Percentiles rank a stretch among this genome's conserved stretches.
These are phyloP conservation scores for Caerostris darwini DNA, from an alignment of 1,140 invertebrate genomes.

Conservation along the genomic window DNA sequence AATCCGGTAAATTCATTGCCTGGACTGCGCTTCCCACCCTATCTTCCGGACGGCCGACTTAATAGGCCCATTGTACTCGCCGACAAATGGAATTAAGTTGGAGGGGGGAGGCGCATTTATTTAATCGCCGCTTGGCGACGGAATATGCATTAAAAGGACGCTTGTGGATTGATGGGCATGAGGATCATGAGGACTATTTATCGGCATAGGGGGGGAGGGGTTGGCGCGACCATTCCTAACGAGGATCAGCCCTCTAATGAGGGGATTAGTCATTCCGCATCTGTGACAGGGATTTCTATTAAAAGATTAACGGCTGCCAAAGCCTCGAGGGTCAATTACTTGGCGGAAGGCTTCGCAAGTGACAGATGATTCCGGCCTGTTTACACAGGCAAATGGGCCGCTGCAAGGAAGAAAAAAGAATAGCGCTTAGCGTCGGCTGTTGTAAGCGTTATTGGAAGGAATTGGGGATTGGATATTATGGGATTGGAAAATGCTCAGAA, in stretches of 20 bases:
- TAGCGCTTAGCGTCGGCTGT: too few relatives aligned
- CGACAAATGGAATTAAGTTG: neutral
- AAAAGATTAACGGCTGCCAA: conserved; percentile 55
- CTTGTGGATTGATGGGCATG: conserved; percentile 38
- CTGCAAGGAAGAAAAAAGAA: too few relatives aligned
- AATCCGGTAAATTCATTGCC: conserved; percentile 1
- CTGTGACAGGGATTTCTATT: conserved; percentile 66
- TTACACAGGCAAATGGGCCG: conserved; percentile 16
- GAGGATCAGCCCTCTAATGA: neutral
- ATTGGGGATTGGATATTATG: too few relatives aligned
- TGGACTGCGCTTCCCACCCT: neutral
- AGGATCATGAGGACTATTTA: conserved; percentile 32
- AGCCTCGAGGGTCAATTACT: neutral
- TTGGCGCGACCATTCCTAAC: neutral
- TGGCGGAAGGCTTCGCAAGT: neutral
- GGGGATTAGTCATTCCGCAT: conserved; percentile 59
- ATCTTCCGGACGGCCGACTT: neutral
- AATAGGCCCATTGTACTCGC: neutral
- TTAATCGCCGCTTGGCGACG: neutral
- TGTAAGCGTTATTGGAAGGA: too few relatives aligned
- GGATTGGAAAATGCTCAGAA: too few relatives aligned
- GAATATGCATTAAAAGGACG: neutral
- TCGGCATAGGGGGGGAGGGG: conserved; percentile 30
- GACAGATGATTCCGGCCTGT: conserved; percentile 15
- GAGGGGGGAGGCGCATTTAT: conserved; percentile 1